Conservation (phyloP, 2,888 invertebrate genomes). For the Erebia aethiops region DNA sequence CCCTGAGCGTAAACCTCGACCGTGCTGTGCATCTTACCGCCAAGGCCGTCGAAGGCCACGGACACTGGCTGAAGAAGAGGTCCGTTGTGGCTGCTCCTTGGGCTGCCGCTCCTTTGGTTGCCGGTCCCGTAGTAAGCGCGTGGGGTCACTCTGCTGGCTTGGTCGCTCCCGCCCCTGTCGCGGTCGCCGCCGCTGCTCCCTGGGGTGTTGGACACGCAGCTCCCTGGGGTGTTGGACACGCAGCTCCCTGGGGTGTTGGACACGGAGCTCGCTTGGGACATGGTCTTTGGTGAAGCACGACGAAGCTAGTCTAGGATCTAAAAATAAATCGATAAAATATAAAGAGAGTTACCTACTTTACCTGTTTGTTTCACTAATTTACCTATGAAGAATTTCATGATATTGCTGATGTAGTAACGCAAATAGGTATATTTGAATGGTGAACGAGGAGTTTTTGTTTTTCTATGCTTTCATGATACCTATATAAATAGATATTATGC, state of each 20-base stretch:
- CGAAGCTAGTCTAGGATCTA: slow-evolving; percentile 16
- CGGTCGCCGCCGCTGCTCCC: slow-evolving; percentile 35
- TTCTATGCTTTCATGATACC: too few species aligned
- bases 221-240: slow-evolving; percentile 26
- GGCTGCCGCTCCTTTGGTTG: slow-evolving; percentile 39
- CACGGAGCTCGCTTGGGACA: slow-evolving; percentile 37
- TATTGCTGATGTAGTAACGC: too few species aligned
- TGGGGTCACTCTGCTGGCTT: slow-evolving; percentile 12
- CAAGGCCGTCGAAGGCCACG: slow-evolving; percentile 54
- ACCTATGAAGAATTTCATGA: not conserved
- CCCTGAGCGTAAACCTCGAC: slow-evolving; percentile 71
- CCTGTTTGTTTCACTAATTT: slow-evolving; percentile 3
- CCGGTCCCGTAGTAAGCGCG: slow-evolving; percentile 35
- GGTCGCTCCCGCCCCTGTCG: slow-evolving; percentile 31
- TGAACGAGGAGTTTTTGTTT: too few species aligned
- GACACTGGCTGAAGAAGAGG: slow-evolving; percentile 57
- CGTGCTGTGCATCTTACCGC: slow-evolving; percentile 68
- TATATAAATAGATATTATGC: too few species aligned
- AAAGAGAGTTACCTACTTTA: slow-evolving; percentile 25
- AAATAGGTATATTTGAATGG: too few species aligned
- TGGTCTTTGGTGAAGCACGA: slow-evolving; percentile 22
- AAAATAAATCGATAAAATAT: slow-evolving; percentile 18
- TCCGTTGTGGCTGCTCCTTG: slow-evolving; percentile 42
- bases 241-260: slow-evolving; percentile 24
- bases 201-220: slow-evolving; percentile 35